These are phyloP conservation scores for Lineus longissimus DNA, from an alignment of 1,140 invertebrate species.

Conservation along the genomic window DNA sequence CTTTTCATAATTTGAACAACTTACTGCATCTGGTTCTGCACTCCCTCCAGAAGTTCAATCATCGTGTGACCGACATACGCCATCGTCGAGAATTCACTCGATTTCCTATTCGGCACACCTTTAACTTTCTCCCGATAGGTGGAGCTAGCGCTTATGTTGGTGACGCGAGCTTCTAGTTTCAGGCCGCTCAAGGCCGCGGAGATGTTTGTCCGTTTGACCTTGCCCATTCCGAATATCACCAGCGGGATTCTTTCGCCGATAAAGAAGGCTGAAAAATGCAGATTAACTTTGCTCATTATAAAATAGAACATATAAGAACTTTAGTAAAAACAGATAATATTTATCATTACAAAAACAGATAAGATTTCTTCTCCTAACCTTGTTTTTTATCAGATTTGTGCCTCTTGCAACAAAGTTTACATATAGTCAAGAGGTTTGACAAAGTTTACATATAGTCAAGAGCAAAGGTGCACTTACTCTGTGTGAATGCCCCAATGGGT, in stretches of 20 bases:
- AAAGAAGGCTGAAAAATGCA: conserved; percentile 28
- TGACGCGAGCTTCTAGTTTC: conserved; percentile 86
- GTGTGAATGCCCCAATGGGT: background rate
- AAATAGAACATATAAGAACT: too few relatives aligned
- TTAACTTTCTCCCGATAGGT: conserved; percentile 72
- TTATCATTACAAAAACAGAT: too few relatives aligned
- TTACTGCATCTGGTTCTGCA: conserved; percentile 82
- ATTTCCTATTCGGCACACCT: conserved; percentile 49
- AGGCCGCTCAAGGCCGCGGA: conserved; percentile 87
- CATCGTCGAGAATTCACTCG: conserved; percentile 80
- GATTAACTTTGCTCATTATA: too few relatives aligned
- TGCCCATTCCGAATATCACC: conserved; percentile 81
- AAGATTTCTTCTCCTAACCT: too few relatives aligned
- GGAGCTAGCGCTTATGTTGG: conserved; percentile 69
- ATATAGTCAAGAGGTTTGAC: too few relatives aligned
- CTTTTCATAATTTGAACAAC: too few relatives aligned
- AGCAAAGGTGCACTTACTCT: background rate
- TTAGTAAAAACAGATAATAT: too few relatives aligned
- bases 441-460: too few relatives aligned
- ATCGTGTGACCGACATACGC: conserved; percentile 87
- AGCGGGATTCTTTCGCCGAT: conserved; percentile 57
- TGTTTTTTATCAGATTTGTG: too few relatives aligned
- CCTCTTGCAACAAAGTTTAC: too few relatives aligned
- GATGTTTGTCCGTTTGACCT: conserved; percentile 81
- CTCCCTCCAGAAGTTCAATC: conserved; percentile 87